Percentiles rank a stretch among this genome's conserved stretches.
Conservation (phyloP, 53 echinoderm and acorn worm species). For the Apostichopus leukothele region DNA sequence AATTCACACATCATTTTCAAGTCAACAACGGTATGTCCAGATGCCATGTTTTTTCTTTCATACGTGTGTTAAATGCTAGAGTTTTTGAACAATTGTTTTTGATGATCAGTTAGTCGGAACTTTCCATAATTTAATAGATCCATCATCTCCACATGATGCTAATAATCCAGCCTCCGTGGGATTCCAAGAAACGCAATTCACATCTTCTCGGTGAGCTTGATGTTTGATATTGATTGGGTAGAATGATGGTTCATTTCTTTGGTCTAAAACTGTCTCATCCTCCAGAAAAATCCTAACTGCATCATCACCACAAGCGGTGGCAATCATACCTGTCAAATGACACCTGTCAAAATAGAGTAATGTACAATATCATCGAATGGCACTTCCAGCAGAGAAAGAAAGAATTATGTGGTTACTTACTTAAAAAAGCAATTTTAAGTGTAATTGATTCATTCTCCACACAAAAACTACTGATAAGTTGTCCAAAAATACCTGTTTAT, state of each 20-base stretch:
- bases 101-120: constrained; percentile 17
- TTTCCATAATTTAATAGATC: constrained; percentile 81
- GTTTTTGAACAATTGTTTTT: too few species aligned
- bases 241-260: constrained; percentile 67
- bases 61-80: too few species aligned
- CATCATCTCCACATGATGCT: constrained; percentile 83
- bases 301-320: constrained; percentile 88
- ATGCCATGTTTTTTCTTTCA: too few species aligned
- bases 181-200: constrained; percentile 85
- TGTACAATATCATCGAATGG: too few species aligned
- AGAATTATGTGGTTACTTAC: too few species aligned
- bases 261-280: constrained; percentile 55
- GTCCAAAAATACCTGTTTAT: too few species aligned
- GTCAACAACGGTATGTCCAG: too few species aligned
- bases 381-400: too few species aligned
- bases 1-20: too few species aligned
- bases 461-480: too few species aligned
- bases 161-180: constrained; percentile 71
- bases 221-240: constrained; percentile 48
- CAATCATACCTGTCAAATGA: constrained; percentile 74
- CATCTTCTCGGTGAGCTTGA: constrained; percentile 78
- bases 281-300: constrained; percentile 82
- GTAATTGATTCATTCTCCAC: too few species aligned
- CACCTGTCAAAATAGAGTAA: constrained; percentile 61
- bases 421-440: too few species aligned